Evolutionary conservation across 2,888 invertebrate species (phyloP).

Genomic region (Entomobrya proxima): DNA sequence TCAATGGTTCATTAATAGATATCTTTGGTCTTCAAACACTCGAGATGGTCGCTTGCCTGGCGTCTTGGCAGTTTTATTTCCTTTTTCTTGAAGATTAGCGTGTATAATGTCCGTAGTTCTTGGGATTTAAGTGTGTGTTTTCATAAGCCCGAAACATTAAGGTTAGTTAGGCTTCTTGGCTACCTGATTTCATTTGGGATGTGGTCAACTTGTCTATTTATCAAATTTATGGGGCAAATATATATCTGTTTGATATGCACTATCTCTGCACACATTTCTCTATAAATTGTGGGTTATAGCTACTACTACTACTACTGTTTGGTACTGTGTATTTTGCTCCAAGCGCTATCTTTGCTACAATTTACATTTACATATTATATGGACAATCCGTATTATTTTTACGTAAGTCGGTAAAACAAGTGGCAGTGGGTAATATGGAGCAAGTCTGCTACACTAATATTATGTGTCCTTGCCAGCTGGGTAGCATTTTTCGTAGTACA

Average conservation of each 20-base stretch:
- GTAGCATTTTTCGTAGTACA: slow-evolving; percentile 32
- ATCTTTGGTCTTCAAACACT: slow-evolving; percentile 39
- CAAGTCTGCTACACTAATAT: not conserved
- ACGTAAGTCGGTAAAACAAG: slow-evolving; percentile 44
- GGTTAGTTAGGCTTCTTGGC: slow-evolving; percentile 58
- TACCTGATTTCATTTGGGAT: slow-evolving; percentile 64
- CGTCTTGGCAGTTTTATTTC: slow-evolving; percentile 34
- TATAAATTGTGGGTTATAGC: not conserved
- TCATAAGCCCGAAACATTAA: slow-evolving; percentile 47
- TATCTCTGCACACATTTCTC: not conserved
- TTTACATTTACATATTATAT: slow-evolving; percentile 38
- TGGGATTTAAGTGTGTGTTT: not conserved
- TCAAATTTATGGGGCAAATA: slow-evolving; percentile 66
- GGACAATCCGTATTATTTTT: slow-evolving; percentile 28
- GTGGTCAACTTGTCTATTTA: slow-evolving; percentile 67
- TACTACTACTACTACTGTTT: not conserved
- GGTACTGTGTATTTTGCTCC: slow-evolving; percentile 30
- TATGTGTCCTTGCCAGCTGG: slow-evolving; percentile 48
- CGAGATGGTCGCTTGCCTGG: not conserved
- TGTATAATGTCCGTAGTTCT: slow-evolving; percentile 8
- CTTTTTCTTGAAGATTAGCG: slow-evolving; percentile 33
- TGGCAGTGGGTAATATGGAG: not conserved
- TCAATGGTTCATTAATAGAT: slow-evolving; percentile 68
- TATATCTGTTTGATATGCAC: slow-evolving; percentile 9
- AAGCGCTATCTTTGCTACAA: slow-evolving; percentile 44